Conservation (phyloP, 2,888 invertebrate species). For the Rambutsinella grinnellia region DNA sequence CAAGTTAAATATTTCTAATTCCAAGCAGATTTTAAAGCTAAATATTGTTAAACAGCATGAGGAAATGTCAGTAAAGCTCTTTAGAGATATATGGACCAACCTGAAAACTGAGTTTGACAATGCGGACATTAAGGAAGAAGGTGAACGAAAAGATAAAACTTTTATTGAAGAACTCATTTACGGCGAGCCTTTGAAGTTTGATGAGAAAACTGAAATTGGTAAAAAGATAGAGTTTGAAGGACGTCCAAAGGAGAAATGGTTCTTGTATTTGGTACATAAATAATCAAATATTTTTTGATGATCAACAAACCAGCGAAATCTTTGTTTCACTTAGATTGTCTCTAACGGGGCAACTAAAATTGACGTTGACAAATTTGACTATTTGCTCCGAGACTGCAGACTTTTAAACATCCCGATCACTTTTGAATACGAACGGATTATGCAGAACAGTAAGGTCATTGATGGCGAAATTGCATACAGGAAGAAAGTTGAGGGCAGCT, state of each 20-base stretch:
- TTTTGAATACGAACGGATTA: constrained; percentile 71
- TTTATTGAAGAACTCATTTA: constrained; percentile 72
- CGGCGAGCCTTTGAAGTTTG: constrained; percentile 62
- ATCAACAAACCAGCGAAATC: background rate
- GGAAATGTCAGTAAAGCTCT: constrained; percentile 70
- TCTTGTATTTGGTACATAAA: constrained; percentile 67
- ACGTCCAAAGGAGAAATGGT: constrained; percentile 70
- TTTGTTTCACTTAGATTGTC: constrained; percentile 71
- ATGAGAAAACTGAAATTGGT: constrained; percentile 32
- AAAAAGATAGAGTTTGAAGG: constrained; percentile 56
- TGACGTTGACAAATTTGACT: constrained; percentile 80
- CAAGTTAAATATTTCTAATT: no score
- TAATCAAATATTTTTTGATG: constrained; percentile 71
- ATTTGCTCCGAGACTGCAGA: constrained; percentile 75
- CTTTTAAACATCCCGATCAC: constrained; percentile 70
- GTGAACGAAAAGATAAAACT: constrained; percentile 68
- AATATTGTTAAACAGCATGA: constrained; percentile 71
- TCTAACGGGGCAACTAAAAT: constrained; percentile 74
- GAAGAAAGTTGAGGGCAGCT: constrained; percentile 71
- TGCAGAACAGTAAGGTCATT: constrained; percentile 70
- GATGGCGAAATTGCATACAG: constrained; percentile 65
- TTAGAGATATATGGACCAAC: constrained; percentile 68
- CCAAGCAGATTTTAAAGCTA: no score
- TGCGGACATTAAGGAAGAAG: no score
- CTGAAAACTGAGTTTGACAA: constrained; percentile 68